A percentile compares a stretch with the other conserved stretches of the same genome.
phyloP scores from a whole-genome alignment of 1,140 invertebrate genomes.

The Pachypeltis micranthus region DNA sequence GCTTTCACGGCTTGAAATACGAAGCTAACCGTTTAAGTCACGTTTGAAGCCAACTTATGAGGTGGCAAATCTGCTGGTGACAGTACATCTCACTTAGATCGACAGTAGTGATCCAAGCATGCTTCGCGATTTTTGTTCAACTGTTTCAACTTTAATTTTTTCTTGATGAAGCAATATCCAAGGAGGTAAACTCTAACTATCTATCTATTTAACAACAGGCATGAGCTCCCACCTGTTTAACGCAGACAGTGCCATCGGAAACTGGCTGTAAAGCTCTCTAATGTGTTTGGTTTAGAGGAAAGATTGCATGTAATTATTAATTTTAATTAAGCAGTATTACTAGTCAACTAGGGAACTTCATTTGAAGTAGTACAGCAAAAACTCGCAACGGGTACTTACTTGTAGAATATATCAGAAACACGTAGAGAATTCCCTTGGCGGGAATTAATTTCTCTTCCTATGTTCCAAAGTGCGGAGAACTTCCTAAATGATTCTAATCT shows the following conservation, averaged over 20 bases:
- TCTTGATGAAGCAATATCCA: no score
- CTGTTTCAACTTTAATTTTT: no score
- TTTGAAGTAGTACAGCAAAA: not conserved
- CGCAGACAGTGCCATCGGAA: not conserved
- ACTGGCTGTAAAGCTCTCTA: not conserved
- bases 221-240: not conserved
- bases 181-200: no score
- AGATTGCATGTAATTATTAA: no score
- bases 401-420: conserved; percentile 29
- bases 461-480: conserved; percentile 67
- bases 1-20: no score
- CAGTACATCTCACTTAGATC: no score
- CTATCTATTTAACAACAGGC: not conserved
- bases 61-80: no score
- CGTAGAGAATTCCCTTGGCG: conserved; percentile 26
- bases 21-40: no score
- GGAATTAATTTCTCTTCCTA: conserved; percentile 50
- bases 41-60: no score
- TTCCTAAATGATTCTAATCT: conserved; percentile 53
- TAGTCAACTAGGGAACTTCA: not conserved
- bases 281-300: not conserved
- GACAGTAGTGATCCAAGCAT: no score
- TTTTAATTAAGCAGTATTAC: no score
- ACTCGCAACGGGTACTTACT: conserved; percentile 21
- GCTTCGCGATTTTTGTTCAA: no score